Percentiles rank a stretch among this genome's conserved stretches.
Evolutionary conservation across 2,888 invertebrate genomes (phyloP).

Genomic region (Dolomedes plantarius): DNA sequence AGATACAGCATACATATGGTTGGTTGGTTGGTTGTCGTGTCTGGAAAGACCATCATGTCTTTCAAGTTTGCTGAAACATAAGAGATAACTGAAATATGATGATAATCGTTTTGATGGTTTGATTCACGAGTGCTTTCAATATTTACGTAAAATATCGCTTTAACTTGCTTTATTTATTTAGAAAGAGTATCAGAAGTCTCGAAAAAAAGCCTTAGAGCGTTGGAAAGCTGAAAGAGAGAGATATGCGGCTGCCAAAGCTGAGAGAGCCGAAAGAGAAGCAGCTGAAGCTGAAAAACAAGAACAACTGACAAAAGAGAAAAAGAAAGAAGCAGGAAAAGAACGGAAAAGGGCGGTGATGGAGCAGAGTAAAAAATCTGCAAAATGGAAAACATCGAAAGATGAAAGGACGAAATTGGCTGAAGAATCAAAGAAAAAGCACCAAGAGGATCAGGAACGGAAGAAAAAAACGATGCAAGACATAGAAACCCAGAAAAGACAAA

Average conservation of each 20-base stretch:
- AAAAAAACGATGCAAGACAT: neutral
- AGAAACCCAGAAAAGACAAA: neutral
- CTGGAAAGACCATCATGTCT: too few relatives aligned
- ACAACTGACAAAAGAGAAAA: neutral
- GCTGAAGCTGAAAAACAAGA: neutral
- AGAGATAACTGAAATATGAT: too few relatives aligned
- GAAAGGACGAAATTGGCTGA: neutral
- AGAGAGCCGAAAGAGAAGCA: neutral
- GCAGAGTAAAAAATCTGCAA: neutral
- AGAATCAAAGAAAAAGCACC: neutral
- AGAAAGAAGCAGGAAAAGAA: neutral
- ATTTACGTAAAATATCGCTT: too few relatives aligned
- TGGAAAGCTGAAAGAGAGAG: neutral
- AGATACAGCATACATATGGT: too few relatives aligned
- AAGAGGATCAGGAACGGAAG: neutral
- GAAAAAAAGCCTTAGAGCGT: neutral
- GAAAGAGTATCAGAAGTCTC: neutral
- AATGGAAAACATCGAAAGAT: neutral
- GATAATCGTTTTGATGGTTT: too few relatives aligned
- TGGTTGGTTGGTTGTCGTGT: too few relatives aligned
- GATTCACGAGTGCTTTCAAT: too few relatives aligned
- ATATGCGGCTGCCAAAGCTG: neutral
- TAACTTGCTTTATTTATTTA: neutral
- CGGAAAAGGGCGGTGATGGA: neutral
- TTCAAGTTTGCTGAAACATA: too few relatives aligned